phyloP scores from a whole-genome alignment of 2,888 invertebrate genomes.

The Hymenopus coronatus region DNA sequence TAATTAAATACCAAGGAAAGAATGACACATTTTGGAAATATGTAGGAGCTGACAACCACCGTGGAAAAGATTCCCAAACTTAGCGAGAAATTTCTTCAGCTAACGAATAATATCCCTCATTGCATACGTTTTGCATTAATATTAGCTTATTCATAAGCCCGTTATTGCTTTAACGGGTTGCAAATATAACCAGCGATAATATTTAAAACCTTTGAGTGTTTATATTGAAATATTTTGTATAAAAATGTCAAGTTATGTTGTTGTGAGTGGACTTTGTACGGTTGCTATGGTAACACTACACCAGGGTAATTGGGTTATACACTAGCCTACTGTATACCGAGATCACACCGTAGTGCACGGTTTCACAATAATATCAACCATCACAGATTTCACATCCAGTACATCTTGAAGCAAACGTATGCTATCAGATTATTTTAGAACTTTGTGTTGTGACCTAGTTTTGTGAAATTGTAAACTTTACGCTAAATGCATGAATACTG shows the following conservation, averaged over 20 bases:
- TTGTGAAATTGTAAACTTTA: background rate
- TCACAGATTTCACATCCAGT: background rate
- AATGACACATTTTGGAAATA: no score
- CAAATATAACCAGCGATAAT: background rate
- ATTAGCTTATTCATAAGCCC: background rate
- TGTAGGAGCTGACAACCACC: background rate
- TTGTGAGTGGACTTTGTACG: background rate
- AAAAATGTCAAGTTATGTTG: background rate
- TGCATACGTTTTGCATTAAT: background rate
- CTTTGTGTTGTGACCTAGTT: background rate
- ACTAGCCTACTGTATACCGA: background rate
- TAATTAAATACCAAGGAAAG: no score
- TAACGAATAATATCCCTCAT: background rate
- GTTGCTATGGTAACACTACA: background rate
- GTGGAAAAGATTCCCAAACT: background rate
- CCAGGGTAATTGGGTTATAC: background rate
- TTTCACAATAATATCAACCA: background rate
- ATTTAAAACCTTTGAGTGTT: background rate
- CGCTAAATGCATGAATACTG: background rate
- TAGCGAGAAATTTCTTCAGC: background rate
- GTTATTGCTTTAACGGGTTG: background rate
- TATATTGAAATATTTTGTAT: background rate
- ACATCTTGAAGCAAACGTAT: background rate
- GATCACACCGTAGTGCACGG: background rate
- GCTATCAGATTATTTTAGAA: background rate